Evolutionary conservation across 2,113 vertebrate genomes (phyloP), one percentile per base, ranked within the genome.

Genomic region (Plecotus auritus): DNA sequence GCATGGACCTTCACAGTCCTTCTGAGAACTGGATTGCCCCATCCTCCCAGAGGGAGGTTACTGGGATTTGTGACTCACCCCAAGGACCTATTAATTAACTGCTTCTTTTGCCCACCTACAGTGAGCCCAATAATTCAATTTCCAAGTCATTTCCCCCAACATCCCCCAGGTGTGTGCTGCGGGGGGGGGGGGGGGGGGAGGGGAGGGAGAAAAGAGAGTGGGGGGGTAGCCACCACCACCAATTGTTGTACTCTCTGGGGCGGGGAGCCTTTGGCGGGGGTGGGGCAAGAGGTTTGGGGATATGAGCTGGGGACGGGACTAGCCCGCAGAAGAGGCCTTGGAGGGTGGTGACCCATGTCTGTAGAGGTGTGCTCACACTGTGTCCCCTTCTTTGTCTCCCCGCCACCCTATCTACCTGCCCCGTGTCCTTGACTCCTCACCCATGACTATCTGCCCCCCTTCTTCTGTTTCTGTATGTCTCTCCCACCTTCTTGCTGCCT

Each of bases 261-360:
- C 32, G 2, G 30, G 13, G 54, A 54, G 30, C 7, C 32, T 83
- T 49, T 78, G 32, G 49, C 22, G 47, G 77, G 0, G 2, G 47
- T 56, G 66, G 88, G 47, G 87, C n/a, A 5, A 23, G 49, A 45
- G 4, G 54, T 20, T 32, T 17, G 90, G 85, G 93, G 91, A 66
- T 64, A 84, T 35, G 91, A 93, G 66, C 30, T 64, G 85, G 96
- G 95, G 91, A 85, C 73, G 64, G 56, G 47, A 49, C 16, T 67
- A 40, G 26, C 70, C 83, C 70, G 83, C 37, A 16, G 35, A 11
- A 22, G 49, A 23, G 93, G 94, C 93, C 32, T 1, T n/a, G 16
- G 28, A 40, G 59, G 37, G 30, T 26, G 80, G n/a, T 9, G 35
- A 7, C 12, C 18, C 11, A 5, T 4, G 64, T 13, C 64, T 59